Evolutionary conservation across 2,113 vertebrate genomes (phyloP).

Genomic region (Dipodomys merriami): DNA sequence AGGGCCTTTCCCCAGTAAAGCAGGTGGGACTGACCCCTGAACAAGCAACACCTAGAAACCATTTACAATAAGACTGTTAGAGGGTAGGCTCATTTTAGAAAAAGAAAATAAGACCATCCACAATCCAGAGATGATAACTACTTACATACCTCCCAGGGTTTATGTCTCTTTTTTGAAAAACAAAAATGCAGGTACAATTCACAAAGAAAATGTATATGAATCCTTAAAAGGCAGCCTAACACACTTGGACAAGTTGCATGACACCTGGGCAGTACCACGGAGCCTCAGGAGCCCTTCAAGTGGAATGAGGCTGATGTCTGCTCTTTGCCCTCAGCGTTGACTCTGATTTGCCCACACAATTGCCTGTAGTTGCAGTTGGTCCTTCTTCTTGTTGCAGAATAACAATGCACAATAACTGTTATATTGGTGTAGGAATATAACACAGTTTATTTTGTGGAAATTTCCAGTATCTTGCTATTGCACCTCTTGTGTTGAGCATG

Average conservation of each 20-base stretch:
- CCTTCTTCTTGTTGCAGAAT: accelerated
- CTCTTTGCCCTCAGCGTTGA: accelerated
- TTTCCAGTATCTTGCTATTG: background rate
- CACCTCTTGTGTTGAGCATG: too few species aligned
- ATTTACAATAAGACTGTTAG: too few species aligned
- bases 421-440: accelerated
- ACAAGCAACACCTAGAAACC: background rate
- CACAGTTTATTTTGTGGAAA: background rate
- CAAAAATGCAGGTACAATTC: background rate
- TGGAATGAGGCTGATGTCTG: accelerated
- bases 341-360: background rate
- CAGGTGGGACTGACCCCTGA: background rate
- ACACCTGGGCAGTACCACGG: too few species aligned
- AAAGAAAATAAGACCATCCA: too few species aligned
- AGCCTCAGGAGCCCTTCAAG: too few species aligned
- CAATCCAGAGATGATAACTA: background rate
- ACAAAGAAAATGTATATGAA: background rate
- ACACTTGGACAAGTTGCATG: background rate
- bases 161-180: background rate
- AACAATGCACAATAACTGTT: too few species aligned
- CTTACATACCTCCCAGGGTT: background rate
- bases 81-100: background rate
- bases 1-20: background rate
- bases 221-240: background rate
- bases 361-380: accelerated